Evolutionary conservation across 2,797 vertebrate species (phyloP).

Genomic region (Acrossocheilus fasciatus): DNA sequence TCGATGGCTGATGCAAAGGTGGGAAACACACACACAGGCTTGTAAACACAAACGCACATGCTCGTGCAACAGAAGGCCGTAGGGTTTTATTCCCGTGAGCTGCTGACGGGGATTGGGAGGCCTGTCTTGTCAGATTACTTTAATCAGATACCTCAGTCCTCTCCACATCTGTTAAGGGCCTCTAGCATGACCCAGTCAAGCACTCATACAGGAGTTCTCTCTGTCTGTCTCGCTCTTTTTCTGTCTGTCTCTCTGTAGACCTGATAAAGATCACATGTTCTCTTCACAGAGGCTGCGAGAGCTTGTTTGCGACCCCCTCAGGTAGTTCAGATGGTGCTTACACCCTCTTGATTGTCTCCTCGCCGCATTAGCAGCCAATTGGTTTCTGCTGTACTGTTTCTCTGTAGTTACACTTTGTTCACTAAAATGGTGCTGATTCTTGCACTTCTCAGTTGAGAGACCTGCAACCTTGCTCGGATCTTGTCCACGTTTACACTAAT

Average conservation of each 20-base stretch:
- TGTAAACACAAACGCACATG: constrained; percentile 38
- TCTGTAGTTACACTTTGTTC: background rate
- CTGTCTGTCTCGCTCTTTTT: constrained; percentile 23
- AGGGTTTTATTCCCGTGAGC: constrained; percentile 61
- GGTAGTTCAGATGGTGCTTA: constrained; percentile 14
- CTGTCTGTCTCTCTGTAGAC: background rate
- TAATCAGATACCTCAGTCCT: constrained; percentile 70
- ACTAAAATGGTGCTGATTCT: background rate
- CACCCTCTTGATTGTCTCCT: constrained; percentile 8
- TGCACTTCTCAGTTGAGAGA: background rate
- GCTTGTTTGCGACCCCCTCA: constrained; percentile 18
- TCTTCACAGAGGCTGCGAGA: background rate
- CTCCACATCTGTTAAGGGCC: constrained; percentile 24
- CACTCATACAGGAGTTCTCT: background rate
- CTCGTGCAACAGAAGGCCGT: constrained; percentile 45
- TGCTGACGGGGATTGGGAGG: constrained; percentile 53
- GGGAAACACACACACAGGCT: constrained; percentile 36
- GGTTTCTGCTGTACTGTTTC: background rate
- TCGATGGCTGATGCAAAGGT: constrained; percentile 43
- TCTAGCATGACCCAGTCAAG: constrained; percentile 32
- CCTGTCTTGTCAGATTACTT: constrained; percentile 74
- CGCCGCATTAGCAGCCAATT: constrained; percentile 19
- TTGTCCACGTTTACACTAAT: background rate
- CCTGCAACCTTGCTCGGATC: background rate
- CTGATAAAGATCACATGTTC: background rate